Evolutionary conservation across 2,113 vertebrate species (phyloP), one percentile per base, ranked within the genome.

Genomic region (Macrotus californicus): DNA sequence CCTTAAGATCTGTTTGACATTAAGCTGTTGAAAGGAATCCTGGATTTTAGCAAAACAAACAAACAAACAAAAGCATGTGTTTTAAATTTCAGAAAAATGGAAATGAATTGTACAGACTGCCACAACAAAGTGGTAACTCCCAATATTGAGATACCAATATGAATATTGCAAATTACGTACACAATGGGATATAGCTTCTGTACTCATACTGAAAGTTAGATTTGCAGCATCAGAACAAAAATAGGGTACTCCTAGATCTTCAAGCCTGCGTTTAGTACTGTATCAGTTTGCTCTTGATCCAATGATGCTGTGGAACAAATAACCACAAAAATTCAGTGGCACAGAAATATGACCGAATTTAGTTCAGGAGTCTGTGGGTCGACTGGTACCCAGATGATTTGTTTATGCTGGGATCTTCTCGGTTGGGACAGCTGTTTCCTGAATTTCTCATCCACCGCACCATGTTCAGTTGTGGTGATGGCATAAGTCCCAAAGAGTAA

Each of bases 31-130:
- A 80, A 39, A 87, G 29, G 29, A 87, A 66, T 46, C 56, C 67
- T 94, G 61, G 19, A 72, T 46, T 52, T 87, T 76, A 39, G 54
- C 7, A 39, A 75, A 54, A 10, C 39, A 31, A 66, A 66, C 29
- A 31, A 66, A 34, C 2, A 64, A 64, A 34, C 22, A 59, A 34
- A 79, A 66, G 6, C 26, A 12, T 2, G 14, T 67, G 9, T 84
- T 91, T 91, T 96, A 75, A 93, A 87, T 76, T 70, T 80, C 72
- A 95, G 61, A 56, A 83, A 90, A 80, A 41, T 69, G 41, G 52
- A 92, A 83, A 36, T 87, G 34, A 43, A 29, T 76, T 84, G 7
- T 72, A 46, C 10, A 69, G 64, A 56, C 12, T 83, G 10, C 34
- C 18, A 12, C 13, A 41, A n/a, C 48, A 52, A 92, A 95, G 18